A percentile compares a stretch with the other conserved stretches of the same genome.
Conservation (phyloP, 2,797 vertebrate species). For the Bufotes viridis region DNA sequence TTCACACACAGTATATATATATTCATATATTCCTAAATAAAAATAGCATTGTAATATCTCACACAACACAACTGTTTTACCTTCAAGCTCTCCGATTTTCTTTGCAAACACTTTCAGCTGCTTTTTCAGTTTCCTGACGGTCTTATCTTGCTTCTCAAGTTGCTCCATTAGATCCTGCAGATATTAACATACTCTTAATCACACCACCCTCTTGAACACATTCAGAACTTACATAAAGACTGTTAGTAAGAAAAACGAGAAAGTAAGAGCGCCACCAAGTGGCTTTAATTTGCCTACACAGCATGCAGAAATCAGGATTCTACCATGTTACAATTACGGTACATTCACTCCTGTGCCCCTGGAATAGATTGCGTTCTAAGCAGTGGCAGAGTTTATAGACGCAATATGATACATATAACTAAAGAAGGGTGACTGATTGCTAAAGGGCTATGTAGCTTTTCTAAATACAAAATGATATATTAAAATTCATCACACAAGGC, state of each 20-base stretch:
- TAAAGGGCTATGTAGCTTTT: too few relatives aligned
- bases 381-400: too few relatives aligned
- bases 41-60: not conserved
- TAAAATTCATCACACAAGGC: too few relatives aligned
- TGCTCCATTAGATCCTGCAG: constrained; percentile 96
- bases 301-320: not conserved
- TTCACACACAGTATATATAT: too few relatives aligned
- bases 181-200: constrained; percentile 36
- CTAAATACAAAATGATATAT: too few relatives aligned
- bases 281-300: constrained; percentile 62
- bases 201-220: constrained; percentile 45
- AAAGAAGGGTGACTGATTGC: too few relatives aligned
- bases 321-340: not conserved
- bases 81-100: constrained; percentile 97
- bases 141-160: constrained; percentile 97
- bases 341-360: too few relatives aligned
- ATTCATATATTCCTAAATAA: too few relatives aligned
- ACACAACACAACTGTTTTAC: constrained; percentile 70
- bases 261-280: constrained; percentile 66
- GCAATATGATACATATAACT: too few relatives aligned
- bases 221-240: constrained; percentile 52
- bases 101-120: constrained; percentile 97
- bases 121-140: constrained; percentile 96
- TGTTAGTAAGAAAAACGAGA: constrained; percentile 53
- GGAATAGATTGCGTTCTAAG: too few relatives aligned